These are phyloP conservation scores for Punctoribates punctum DNA, from an alignment of 2,888 invertebrate genomes.

Conservation along the genomic window DNA sequence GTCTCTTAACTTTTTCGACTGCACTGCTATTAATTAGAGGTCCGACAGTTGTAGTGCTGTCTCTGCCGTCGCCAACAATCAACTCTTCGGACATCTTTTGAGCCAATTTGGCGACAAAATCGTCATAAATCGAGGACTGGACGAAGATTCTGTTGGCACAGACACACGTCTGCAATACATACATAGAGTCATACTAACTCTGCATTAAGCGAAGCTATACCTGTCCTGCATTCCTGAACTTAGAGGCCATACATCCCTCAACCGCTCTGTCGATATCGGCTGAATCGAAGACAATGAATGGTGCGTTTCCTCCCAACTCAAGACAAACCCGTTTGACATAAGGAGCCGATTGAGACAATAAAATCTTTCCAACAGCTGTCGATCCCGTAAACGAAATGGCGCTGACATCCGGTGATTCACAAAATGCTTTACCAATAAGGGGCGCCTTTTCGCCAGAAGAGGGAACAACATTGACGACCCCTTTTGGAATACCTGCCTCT, in stretches of 20 bases:
- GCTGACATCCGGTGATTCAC: conserved; percentile 74
- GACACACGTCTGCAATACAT: conserved; percentile 72
- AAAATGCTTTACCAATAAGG: conserved; percentile 75
- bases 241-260: conserved; percentile 78
- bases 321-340: conserved; percentile 85
- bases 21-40: conserved; percentile 87
- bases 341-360: conserved; percentile 74
- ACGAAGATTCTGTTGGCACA: conserved; percentile 86
- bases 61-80: conserved; percentile 73
- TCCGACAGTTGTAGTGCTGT: conserved; percentile 71
- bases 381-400: conserved; percentile 91
- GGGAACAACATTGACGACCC: conserved; percentile 85
- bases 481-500: conserved; percentile 86
- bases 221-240: conserved; percentile 91
- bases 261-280: conserved; percentile 84
- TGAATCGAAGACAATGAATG: conserved; percentile 90
- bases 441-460: conserved; percentile 69
- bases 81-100: conserved; percentile 65
- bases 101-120: conserved; percentile 70
- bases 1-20: conserved; percentile 66
- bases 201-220: conserved; percentile 51
- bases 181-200: background rate
- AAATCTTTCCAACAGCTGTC: conserved; percentile 81
- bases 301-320: conserved; percentile 97
- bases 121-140: conserved; percentile 71